phyloP scores from a whole-genome alignment of 2,797 vertebrate genomes.

The Lateolabrax maculatus region DNA sequence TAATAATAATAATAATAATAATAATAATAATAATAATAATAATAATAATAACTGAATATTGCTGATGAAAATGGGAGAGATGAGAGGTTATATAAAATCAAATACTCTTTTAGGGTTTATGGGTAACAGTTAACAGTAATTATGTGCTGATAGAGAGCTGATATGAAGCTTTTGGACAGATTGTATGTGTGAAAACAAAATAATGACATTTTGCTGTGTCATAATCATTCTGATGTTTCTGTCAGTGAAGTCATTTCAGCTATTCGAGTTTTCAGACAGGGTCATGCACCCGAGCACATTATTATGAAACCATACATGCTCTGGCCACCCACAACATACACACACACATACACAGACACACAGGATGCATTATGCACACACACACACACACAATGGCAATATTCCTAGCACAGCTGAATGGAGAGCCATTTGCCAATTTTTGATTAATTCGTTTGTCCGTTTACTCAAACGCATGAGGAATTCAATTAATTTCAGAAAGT shows the following conservation, averaged over 20 bases:
- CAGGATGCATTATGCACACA: constrained; percentile 37
- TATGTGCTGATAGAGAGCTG: not conserved
- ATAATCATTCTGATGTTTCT: constrained; percentile 42
- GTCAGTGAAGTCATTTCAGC: constrained; percentile 37
- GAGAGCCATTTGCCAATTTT: constrained; percentile 72
- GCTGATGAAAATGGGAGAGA: not conserved
- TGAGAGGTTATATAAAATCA: not conserved
- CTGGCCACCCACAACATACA: constrained; percentile 27
- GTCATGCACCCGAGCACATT: constrained; percentile 33
- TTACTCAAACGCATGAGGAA: constrained; percentile 74
- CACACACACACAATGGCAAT: constrained; percentile 29
- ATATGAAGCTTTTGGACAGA: not conserved
- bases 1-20: not conserved
- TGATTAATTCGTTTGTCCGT: constrained; percentile 80
- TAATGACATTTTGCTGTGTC: constrained; percentile 24
- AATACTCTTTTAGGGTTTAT: not conserved
- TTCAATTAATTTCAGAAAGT: constrained; percentile 82
- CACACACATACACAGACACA: constrained; percentile 21
- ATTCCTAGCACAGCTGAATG: constrained; percentile 59
- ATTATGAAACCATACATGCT: constrained; percentile 42
- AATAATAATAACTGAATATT: not conserved
- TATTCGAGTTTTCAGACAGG: constrained; percentile 39
- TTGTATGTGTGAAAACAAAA: constrained; percentile 18
- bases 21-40: constrained; percentile 10
- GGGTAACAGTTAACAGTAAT: constrained; percentile 2